Base-by-base conservation (phyloP, 2,888 invertebrate species). In the Hydropsyche betteni region DNA sequence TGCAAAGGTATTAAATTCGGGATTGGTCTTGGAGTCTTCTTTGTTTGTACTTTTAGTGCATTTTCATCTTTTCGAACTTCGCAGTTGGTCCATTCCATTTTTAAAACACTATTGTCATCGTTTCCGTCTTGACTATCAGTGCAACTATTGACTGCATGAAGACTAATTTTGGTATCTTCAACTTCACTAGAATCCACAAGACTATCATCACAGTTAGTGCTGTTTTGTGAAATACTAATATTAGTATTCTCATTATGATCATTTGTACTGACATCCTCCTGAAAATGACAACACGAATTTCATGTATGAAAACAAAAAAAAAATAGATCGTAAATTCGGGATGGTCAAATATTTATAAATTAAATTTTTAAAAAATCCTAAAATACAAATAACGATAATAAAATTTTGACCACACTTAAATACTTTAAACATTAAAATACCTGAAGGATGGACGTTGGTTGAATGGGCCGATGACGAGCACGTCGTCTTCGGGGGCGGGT, bases 1-100 rank as follows among this genome's bases (percentile, higher is more conserved):
- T 87, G 89, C 73, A 94, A 89, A 5, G 93, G 93, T 82, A 94
- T 93, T 68, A 94, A 88, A 83, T 93, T 93, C 70, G 93, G 93
- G 80, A 93, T 89, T 0, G 93, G 93, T 73, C 93, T 86, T 10
- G 89, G 85, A 69, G 84, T 81, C 80, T 86, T 87, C 80, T 84
- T 84, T 44, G 78, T 74, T 74, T 78, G 77, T 73, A 79, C 77
- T 79, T 79, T 51, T 50, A 24, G 33, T 24, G 14, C 36, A 68
- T 73, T 78, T 79, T 80, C 69, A 76, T 68, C 79, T 74, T 80
- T 69, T 76, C 38, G 77, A 16, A 44, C 6, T 50, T n/a, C 50
- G 24, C 14, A 75, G 53, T 58, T 81, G 82, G 75, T 83, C 83
- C 76, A 84, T 80, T 84, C 84, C 4, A 58, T 58, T 58, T 58